These are phyloP conservation scores for Aurelia aurita complex sp. Pacific DNA, from an alignment of 30 jellyfish, hydroid and myxozoan genomes.

Conservation along the genomic window DNA sequence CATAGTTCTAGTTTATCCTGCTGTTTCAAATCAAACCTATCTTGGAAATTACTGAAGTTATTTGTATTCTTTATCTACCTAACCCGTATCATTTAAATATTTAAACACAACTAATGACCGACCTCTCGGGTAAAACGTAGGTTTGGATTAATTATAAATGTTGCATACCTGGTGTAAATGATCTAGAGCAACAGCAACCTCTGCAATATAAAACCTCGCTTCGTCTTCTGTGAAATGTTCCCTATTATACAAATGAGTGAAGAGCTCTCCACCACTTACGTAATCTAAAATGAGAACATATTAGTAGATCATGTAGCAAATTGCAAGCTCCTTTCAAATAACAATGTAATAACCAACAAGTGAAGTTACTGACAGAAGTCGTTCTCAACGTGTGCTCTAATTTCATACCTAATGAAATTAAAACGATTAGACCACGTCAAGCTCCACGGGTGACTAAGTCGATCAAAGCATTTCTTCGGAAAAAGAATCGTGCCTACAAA, in stretches of 20 bases:
- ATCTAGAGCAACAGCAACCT: constrained; percentile 90
- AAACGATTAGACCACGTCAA: too few species aligned
- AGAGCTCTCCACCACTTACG: constrained; percentile 97
- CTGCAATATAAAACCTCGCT: constrained; percentile 95
- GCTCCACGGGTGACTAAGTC: too few species aligned
- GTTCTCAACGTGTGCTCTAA: too few species aligned
- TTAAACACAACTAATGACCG: too few species aligned
- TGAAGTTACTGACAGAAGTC: not conserved
- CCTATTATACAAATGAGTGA: constrained; percentile 93
- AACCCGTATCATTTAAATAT: too few species aligned
- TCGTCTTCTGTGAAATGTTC: constrained; percentile 94
- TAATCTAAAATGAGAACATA: constrained; percentile 53
- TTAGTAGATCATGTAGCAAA: not conserved
- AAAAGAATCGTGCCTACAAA: too few species aligned
- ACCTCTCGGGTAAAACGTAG: not conserved
- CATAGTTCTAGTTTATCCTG: too few species aligned
- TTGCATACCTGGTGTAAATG: constrained; percentile 83
- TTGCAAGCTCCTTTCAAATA: not conserved
- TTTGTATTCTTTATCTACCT: too few species aligned
- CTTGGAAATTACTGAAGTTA: too few species aligned
- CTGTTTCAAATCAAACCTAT: too few species aligned
- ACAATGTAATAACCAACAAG: not conserved
- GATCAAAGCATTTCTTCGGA: too few species aligned
- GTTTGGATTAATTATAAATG: not conserved
- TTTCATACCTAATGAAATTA: too few species aligned